These are phyloP conservation scores for Dusona sp. DNA, from an alignment of 2,888 invertebrate species.

Conservation along the genomic window DNA sequence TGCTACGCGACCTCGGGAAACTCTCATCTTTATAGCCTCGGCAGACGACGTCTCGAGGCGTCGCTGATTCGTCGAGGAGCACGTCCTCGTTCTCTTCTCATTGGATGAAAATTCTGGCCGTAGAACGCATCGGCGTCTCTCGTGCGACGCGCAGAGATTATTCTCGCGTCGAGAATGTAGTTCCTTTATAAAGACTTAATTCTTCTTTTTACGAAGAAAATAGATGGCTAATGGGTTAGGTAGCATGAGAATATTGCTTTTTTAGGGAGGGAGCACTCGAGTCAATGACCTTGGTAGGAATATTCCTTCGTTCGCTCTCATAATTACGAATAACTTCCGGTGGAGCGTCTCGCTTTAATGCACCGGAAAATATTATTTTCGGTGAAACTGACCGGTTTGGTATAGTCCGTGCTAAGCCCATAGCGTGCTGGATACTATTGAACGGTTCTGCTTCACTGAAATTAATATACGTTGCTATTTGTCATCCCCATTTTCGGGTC, in stretches of 20 bases:
- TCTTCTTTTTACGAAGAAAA: slow-evolving; percentile 2
- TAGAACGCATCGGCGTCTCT: slow-evolving; percentile 52
- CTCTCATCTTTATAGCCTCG: slow-evolving; percentile 63
- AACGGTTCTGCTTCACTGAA: slow-evolving; percentile 39
- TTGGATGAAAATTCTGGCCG: slow-evolving; percentile 56
- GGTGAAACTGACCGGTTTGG: slow-evolving; percentile 38
- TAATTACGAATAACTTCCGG: slow-evolving; percentile 46
- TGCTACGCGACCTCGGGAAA: slow-evolving; percentile 26
- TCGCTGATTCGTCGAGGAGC: slow-evolving; percentile 61
- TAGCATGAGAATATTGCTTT: neutral
- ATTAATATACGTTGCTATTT: neutral
- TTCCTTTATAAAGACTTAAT: slow-evolving; percentile 43
- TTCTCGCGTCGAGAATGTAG: slow-evolving; percentile 56
- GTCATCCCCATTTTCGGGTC: neutral
- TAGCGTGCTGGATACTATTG: neutral
- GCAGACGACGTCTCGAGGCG: slow-evolving; percentile 41
- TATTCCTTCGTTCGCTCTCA: slow-evolving; percentile 22
- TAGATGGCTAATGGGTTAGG: neutral
- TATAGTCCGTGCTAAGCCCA: slow-evolving; percentile 26
- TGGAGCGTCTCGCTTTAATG: slow-evolving; percentile 32
- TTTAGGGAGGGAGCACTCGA: neutral
- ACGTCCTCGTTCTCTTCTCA: slow-evolving; percentile 38
- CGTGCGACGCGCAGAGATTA: slow-evolving; percentile 27
- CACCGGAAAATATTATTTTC: slow-evolving; percentile 13
- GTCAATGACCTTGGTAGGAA: slow-evolving; percentile 34